Conservation (phyloP, 2,888 invertebrate species). For the Chalcis sispes region DNA sequence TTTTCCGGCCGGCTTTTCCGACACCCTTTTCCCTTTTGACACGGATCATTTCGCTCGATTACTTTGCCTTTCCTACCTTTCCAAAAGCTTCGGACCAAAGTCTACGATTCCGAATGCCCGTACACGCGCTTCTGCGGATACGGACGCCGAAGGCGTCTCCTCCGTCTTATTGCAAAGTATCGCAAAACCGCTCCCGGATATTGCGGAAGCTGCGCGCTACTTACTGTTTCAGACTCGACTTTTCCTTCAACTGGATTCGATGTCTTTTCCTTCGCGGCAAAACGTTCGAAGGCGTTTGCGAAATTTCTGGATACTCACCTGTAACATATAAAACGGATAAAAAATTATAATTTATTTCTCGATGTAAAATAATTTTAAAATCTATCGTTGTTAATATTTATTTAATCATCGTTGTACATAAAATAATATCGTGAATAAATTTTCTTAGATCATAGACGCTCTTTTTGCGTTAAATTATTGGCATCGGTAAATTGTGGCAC, state of each 20-base stretch:
- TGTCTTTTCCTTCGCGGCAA: conserved; percentile 2
- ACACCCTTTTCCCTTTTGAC: background rate
- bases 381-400: too few relatives aligned
- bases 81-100: conserved; percentile 5
- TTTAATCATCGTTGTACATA: too few relatives aligned
- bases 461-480: too few relatives aligned
- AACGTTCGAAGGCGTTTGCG: background rate
- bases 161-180: too few relatives aligned
- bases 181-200: background rate
- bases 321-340: conserved; percentile 41
- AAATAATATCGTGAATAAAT: too few relatives aligned
- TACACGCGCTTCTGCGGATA: too few relatives aligned
- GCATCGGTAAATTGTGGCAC: too few relatives aligned
- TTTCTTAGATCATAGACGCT: too few relatives aligned
- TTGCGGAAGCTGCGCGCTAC: conserved; percentile 15
- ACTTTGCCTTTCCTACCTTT: background rate
- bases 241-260: conserved; percentile 1
- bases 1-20: background rate
- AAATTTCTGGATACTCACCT: conserved; percentile 41
- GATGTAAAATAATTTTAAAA: too few relatives aligned
- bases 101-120: too few relatives aligned
- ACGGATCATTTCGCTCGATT: conserved; percentile 26
- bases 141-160: too few relatives aligned
- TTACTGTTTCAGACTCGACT: conserved; percentile 18
- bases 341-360: conserved; percentile 36